Conservation (phyloP, 1,140 invertebrate genomes). For the Ruditapes philippinarum region DNA sequence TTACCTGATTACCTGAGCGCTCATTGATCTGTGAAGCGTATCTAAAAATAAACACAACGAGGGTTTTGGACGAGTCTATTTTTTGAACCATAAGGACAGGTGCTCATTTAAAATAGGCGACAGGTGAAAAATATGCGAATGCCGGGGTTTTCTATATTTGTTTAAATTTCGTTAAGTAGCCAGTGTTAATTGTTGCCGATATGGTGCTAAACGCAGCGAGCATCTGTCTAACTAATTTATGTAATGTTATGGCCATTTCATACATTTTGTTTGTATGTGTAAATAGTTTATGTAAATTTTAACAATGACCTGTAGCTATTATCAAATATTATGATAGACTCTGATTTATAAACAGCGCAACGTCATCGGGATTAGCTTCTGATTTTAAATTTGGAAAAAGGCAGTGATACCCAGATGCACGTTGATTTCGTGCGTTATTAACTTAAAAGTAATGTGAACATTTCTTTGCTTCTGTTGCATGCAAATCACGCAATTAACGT, state of each 20-base stretch:
- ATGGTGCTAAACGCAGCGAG: background rate
- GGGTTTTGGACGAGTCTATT: background rate
- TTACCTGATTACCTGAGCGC: constrained; percentile 40
- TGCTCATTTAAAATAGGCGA: background rate
- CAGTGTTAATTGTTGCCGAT: background rate
- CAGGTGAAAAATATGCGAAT: constrained; percentile 25
- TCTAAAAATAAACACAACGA: background rate
- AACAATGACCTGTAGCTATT: background rate
- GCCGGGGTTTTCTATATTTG: constrained; percentile 15
- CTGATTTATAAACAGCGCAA: too few species aligned
- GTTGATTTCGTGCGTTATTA: too few species aligned
- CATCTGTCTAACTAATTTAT: background rate
- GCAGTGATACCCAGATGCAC: too few species aligned
- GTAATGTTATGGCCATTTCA: background rate
- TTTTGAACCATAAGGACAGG: background rate
- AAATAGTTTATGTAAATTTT: background rate
- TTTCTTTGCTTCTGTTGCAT: too few species aligned
- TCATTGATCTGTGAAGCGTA: constrained; percentile 40
- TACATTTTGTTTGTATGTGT: background rate
- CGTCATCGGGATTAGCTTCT: too few species aligned
- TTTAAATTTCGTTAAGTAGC: constrained; percentile 13
- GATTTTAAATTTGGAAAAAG: too few species aligned
- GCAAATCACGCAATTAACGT: too few species aligned
- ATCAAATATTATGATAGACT: too few species aligned
- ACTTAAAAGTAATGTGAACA: too few species aligned